Percentiles rank a stretch among this genome's conserved stretches.
Conservation (phyloP, 2,888 invertebrate species). For the Labia minor region DNA sequence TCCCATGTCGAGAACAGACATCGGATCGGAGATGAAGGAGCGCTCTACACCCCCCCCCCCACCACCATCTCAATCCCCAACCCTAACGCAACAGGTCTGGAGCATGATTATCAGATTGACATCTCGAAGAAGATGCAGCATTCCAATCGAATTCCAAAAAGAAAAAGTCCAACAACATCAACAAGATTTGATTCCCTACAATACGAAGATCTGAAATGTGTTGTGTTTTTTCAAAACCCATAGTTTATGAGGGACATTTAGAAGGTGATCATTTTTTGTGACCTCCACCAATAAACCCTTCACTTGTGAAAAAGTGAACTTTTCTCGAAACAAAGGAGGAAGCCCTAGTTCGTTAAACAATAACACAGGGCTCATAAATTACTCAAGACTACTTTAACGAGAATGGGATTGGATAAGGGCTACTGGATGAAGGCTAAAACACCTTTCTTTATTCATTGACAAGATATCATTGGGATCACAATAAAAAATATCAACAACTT, state of each 20-base stretch:
- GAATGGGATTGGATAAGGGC: neutral
- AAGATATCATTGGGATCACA: too few species aligned
- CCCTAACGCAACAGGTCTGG: neutral
- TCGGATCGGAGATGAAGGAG: neutral
- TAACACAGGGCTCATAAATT: neutral
- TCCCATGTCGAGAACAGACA: neutral
- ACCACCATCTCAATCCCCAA: too few species aligned
- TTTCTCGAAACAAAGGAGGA: neutral
- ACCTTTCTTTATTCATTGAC: too few species aligned
- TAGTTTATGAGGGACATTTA: too few species aligned
- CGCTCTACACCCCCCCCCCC: neutral
- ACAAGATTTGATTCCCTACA: too few species aligned
- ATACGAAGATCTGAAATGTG: too few species aligned
- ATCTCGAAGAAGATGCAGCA: neutral
- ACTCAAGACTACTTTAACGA: neutral
- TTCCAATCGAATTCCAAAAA: too few species aligned
- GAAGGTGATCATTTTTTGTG: too few species aligned
- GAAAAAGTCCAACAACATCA: too few species aligned
- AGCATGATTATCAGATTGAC: neutral
- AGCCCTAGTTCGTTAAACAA: neutral
- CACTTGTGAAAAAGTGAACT: neutral
- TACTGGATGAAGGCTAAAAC: too few species aligned
- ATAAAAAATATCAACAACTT: too few species aligned
- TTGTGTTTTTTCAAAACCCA: too few species aligned
- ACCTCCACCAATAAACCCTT: neutral